Conservation (phyloP, 2,113 vertebrate species). For the Dinomys branickii region DNA sequence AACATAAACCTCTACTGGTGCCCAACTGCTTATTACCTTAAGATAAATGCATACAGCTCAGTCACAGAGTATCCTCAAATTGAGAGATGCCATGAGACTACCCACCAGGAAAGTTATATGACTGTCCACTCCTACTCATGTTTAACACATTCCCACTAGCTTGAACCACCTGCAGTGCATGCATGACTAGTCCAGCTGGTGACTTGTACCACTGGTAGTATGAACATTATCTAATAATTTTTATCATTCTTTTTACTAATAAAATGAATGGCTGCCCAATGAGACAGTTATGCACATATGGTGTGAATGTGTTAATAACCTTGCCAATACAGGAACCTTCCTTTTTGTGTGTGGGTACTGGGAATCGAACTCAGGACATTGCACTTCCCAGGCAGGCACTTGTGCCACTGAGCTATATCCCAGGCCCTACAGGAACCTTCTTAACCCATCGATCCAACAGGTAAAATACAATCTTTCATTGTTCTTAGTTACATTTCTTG, state of each 20-base stretch:
- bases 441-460: background rate
- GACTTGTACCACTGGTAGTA: background rate
- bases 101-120: background rate
- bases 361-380: too few relatives aligned
- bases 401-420: too few relatives aligned
- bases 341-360: too few relatives aligned
- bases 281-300: background rate
- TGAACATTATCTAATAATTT: background rate
- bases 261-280: background rate
- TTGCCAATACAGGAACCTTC: background rate
- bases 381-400: too few relatives aligned
- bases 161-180: background rate
- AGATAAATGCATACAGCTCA: background rate
- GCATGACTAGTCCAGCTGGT: background rate
- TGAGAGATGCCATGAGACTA: background rate
- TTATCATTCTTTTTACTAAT: background rate
- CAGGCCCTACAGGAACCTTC: background rate
- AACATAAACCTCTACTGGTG: background rate
- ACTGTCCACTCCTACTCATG: background rate
- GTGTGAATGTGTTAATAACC: background rate
- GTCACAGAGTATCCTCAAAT: background rate
- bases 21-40: background rate
- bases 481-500: background rate
- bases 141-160: background rate
- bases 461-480: background rate